These are phyloP conservation scores for Sphyrna mokarran DNA, from an alignment of 2,113 vertebrate species.

Conservation along the genomic window DNA sequence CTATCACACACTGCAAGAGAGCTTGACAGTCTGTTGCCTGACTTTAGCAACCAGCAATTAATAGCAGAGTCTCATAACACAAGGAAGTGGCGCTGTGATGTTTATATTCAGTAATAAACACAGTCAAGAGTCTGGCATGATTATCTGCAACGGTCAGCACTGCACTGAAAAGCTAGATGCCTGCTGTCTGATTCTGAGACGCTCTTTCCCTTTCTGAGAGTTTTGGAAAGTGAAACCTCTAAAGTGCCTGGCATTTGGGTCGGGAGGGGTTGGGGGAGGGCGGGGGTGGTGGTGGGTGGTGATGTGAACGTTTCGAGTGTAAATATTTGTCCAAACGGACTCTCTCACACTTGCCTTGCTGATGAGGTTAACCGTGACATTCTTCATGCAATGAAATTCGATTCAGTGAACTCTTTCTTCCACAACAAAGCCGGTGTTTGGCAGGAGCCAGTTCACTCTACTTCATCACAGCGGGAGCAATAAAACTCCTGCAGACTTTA, in stretches of 20 bases:
- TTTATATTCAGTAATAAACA: constrained; percentile 36
- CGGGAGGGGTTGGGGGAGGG: too few species aligned
- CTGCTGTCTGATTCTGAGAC: neutral
- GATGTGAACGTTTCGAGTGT: neutral
- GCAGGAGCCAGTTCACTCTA: constrained; percentile 27
- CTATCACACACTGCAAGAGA: constrained; percentile 26
- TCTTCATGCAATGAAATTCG: constrained; percentile 32
- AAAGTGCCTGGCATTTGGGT: neutral
- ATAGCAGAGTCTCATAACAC: constrained; percentile 28
- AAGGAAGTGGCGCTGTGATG: constrained; percentile 35
- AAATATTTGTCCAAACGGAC: neutral
- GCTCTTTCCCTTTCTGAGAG: neutral
- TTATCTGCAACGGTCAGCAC: neutral
- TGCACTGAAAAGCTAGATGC: neutral
- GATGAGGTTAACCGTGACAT: constrained; percentile 25
- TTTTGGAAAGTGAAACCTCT: constrained; percentile 20
- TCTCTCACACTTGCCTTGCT: constrained; percentile 19
- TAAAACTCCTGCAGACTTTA: constrained; percentile 30
- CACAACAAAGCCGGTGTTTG: neutral
- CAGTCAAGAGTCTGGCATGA: constrained; percentile 24
- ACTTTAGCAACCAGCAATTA: constrained; percentile 31
- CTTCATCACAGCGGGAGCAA: constrained; percentile 28
- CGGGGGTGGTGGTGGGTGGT: too few species aligned
- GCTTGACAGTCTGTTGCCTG: constrained; percentile 26
- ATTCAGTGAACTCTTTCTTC: constrained; percentile 10